These are phyloP conservation scores for roundworm (Caenorhabditis elegans) DNA, from an alignment of 1,140 invertebrate genomes.

Conservation along the genomic window WBcel235 BX284604.4:4942001-4942500, in stretches of 20 bases:
- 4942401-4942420: neutral
- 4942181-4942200: neutral
- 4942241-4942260: neutral
- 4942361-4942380: neutral
- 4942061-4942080: neutral
- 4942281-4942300: neutral
- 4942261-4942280: neutral
- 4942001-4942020: neutral
- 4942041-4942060: neutral
- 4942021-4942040: neutral
- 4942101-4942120: conserved; percentile 1
- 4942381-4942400: conserved; percentile 2
- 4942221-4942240: neutral
- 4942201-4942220: conserved; percentile 2
- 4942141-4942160: neutral
- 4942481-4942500: too few species aligned
- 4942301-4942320: neutral
- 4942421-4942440: neutral
- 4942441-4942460: too few species aligned
- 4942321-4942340: neutral
- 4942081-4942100: neutral
- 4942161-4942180: neutral
- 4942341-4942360: neutral
- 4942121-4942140: neutral
- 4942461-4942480: too few species aligned